Evolutionary conservation across 2,113 vertebrate species (phyloP).

Genomic region (Erythrolamprus reginae): DNA sequence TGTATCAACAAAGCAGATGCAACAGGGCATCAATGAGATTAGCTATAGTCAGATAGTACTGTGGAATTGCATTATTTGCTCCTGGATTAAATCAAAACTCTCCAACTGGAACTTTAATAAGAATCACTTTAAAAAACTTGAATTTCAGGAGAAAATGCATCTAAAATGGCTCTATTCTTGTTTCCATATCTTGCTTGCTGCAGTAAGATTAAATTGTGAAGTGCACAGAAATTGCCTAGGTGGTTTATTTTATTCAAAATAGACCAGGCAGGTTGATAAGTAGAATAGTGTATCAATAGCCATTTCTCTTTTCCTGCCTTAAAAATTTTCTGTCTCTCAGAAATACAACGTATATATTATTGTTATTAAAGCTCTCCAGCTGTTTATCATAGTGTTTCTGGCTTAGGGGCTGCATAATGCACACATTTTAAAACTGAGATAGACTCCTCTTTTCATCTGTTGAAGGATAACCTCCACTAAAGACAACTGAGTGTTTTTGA

Average conservation of each 20-base stretch:
- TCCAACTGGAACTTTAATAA: not conserved
- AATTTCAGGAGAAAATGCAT: not conserved
- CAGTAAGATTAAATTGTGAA: not conserved
- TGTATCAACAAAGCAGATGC: not conserved
- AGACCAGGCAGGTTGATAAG: not conserved
- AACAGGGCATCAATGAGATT: not conserved
- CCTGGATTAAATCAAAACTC: not conserved
- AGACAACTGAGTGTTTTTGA: not conserved
- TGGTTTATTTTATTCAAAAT: not conserved
- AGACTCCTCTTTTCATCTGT: not conserved
- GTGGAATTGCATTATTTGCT: not conserved
- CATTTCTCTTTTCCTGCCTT: not conserved
- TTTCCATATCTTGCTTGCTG: not conserved
- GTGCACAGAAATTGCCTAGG: not conserved
- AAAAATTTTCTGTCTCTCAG: not conserved
- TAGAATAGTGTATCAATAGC: not conserved
- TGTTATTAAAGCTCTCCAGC: not conserved
- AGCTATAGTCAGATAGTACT: not conserved
- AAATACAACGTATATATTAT: not conserved
- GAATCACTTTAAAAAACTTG: not conserved
- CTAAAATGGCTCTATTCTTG: not conserved
- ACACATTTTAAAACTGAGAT: not conserved
- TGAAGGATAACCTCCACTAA: not conserved
- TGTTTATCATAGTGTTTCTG: not conserved
- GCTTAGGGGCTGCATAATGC: not conserved